phyloP scores from a whole-genome alignment of 2,797 vertebrate species.

The Myioborus melanocephalus region DNA sequence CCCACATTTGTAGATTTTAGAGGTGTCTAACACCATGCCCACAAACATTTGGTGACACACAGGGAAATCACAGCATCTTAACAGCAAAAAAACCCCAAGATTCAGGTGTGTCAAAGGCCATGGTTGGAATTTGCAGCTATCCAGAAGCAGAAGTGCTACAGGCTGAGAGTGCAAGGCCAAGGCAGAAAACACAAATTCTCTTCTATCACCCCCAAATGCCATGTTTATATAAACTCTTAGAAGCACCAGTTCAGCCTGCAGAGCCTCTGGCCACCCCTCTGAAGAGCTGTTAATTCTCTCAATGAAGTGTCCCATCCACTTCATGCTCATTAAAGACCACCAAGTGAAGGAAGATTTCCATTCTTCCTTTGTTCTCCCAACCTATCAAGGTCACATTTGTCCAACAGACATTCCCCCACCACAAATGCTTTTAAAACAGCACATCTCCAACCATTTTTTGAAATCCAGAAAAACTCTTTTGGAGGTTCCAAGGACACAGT shows the following conservation, averaged over 20 bases:
- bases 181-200: not conserved
- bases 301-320: not conserved
- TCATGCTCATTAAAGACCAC: not conserved
- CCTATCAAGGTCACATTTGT: not conserved
- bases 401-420: not conserved
- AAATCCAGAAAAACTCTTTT: not conserved
- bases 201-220: not conserved
- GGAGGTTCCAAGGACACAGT: not conserved
- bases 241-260: not conserved
- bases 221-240: not conserved
- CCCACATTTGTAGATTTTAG: not conserved
- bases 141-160: not conserved
- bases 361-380: not conserved
- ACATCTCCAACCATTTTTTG: not conserved
- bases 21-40: not conserved
- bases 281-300: not conserved
- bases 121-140: not conserved
- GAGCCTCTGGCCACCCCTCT: not conserved
- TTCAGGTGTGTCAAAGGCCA: not conserved
- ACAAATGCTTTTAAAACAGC: not conserved
- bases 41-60: not conserved
- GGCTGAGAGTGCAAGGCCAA: not conserved
- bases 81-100: not conserved
- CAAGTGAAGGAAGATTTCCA: not conserved
- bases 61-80: not conserved